Conservation (phyloP, 2,888 invertebrate species). For the Tenthredo mesomela region DNA sequence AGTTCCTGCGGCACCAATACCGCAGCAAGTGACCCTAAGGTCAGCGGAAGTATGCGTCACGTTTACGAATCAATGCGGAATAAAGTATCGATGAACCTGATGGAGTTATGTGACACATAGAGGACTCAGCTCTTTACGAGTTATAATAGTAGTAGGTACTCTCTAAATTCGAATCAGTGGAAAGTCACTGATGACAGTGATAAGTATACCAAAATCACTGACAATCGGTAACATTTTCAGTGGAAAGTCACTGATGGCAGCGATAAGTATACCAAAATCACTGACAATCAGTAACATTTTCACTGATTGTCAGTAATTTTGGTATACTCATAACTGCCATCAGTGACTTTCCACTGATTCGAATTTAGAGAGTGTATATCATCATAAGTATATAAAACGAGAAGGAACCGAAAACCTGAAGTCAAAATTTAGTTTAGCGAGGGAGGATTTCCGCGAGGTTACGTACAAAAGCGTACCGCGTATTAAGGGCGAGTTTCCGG, state of each 20-base stretch:
- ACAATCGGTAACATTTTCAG: too few species aligned
- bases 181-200: too few species aligned
- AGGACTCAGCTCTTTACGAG: neutral
- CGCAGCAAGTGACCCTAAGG: neutral
- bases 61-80: neutral
- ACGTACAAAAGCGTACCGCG: neutral
- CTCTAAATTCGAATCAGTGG: too few species aligned
- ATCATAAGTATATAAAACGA: neutral
- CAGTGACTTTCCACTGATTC: too few species aligned
- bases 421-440: neutral
- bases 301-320: too few species aligned
- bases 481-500: slow-evolving; percentile 65
- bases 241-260: too few species aligned
- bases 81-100: neutral
- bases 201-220: too few species aligned
- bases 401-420: neutral
- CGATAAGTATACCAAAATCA: too few species aligned
- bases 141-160: too few species aligned
- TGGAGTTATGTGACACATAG: neutral
- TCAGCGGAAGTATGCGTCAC: slow-evolving; percentile 17
- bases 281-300: too few species aligned
- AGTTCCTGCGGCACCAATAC: neutral
- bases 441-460: slow-evolving; percentile 16
- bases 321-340: too few species aligned
- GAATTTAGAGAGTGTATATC: too few species aligned